These are phyloP conservation scores for Ochotona princeps DNA, from an alignment of 2,113 vertebrate genomes.

Conservation along the genomic window DNA sequence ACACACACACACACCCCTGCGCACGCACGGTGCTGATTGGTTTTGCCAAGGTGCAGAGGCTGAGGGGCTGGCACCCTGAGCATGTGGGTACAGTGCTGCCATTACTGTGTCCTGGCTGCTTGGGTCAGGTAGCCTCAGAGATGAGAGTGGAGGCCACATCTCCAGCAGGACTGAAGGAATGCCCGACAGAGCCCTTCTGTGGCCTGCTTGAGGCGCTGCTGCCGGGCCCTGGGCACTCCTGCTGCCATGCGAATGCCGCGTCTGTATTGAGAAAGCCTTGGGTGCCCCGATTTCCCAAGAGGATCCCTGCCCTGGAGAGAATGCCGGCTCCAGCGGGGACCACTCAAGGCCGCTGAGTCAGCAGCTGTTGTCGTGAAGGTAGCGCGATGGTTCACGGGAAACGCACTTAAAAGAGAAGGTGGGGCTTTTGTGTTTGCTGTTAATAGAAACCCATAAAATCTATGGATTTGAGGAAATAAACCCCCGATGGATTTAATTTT, in stretches of 20 bases:
- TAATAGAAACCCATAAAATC: no score
- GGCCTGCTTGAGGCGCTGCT: not conserved
- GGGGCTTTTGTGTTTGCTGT: no score
- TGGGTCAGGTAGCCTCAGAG: not conserved
- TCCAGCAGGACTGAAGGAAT: not conserved
- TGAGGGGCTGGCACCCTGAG: not conserved
- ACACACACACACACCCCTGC: no score
- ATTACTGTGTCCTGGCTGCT: not conserved
- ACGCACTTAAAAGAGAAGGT: no score
- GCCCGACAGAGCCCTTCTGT: not conserved
- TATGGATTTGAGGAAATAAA: no score
- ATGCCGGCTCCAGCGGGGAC: not conserved
- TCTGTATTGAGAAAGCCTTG: not conserved
- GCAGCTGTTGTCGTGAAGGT: not conserved
- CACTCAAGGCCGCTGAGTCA: not conserved
- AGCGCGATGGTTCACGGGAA: no score
- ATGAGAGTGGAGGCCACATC: not conserved
- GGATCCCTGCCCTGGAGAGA: not conserved
- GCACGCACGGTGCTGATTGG: rapidly evolving
- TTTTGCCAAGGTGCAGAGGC: not conserved
- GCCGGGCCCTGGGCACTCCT: not conserved
- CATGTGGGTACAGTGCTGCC: not conserved
- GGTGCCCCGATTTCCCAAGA: not conserved
- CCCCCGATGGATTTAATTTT: no score
- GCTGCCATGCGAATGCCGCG: not conserved